Conservation (phyloP, 53 echinoderm and acorn worm genomes). For the Temnopleurus reevesii region DNA sequence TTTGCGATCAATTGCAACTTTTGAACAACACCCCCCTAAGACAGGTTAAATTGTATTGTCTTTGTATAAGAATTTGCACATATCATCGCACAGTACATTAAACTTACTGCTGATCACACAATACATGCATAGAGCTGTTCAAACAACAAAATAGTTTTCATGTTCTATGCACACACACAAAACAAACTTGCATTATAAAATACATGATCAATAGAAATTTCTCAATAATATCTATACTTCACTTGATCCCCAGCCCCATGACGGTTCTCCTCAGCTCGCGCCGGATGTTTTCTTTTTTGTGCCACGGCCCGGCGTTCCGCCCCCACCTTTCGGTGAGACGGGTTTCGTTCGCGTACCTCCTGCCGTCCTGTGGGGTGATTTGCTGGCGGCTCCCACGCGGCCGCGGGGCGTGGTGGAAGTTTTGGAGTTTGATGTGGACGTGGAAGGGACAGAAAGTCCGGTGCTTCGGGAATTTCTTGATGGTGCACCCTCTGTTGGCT, state of each 20-base stretch:
- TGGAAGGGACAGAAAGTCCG: neutral
- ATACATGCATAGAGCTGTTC: slow-evolving; percentile 19
- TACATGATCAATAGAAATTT: slow-evolving; percentile 41
- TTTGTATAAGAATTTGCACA: too few species aligned
- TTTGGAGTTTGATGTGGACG: slow-evolving; percentile 24
- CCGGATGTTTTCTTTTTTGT: slow-evolving; percentile 49
- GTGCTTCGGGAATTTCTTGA: slow-evolving; percentile 29
- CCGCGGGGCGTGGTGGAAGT: neutral
- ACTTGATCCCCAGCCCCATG: neutral
- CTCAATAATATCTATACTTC: slow-evolving; percentile 14
- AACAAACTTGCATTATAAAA: slow-evolving; percentile 28
- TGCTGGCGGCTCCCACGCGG: neutral
- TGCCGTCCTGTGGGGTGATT: slow-evolving; percentile 45
- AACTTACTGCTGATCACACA: neutral
- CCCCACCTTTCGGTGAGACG: slow-evolving; percentile 36
- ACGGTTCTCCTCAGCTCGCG: slow-evolving; percentile 12
- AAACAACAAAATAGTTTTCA: neutral
- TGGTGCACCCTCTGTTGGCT: slow-evolving; percentile 46
- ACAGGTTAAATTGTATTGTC: too few species aligned
- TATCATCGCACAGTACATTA: neutral
- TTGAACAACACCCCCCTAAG: too few species aligned
- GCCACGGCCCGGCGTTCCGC: neutral
- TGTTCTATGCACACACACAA: slow-evolving; percentile 21
- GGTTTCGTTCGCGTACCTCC: slow-evolving; percentile 7
- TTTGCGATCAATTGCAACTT: too few species aligned